Base-by-base conservation (phyloP, 2,888 invertebrate genomes). In the Mystacides longicornis region DNA sequence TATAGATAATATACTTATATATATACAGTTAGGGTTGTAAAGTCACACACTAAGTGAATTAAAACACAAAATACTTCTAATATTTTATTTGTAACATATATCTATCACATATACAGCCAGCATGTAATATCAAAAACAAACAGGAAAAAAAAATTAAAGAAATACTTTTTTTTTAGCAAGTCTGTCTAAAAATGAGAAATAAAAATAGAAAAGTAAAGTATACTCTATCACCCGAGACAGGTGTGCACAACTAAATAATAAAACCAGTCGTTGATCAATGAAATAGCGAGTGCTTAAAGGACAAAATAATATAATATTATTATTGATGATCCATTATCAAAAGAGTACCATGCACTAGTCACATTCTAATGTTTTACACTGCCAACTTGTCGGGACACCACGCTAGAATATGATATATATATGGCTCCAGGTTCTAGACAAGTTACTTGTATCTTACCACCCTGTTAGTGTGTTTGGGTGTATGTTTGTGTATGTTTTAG, bases 51-150 rank as follows among this genome's bases (percentile, higher is more conserved):
- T 37, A 37, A 37, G 37, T 37, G 37, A 37, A 37, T 37, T 37
- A 37, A 37, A 37, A 37, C 37, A 37, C 37, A 37, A 37, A 37
- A 37, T 37, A 37, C 37, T 37, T 37, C 37, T 37, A 37, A 37
- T 37, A 37, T 16, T 37, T 37, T 37, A 37, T 37, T 37, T 37
- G 37, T 37, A 37, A 37, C 37, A 37, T 14, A 37, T 37, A 37
- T 37, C 37, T 37, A 37, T 37, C 37, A 37, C 37, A 37, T 37
- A 16, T 37, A 37, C 37, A 37, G 37, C 37, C 37, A 37, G 37
- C 16, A 37, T 37, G 37, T 37, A 37, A 37, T 37, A 37, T 37
- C 16, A 37, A 37, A 37, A 37, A 37, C 3, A 14, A 37, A 37
- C 14, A 7, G 3, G 16, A 37, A 37, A 7, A 16, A 37, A 37